Conservation (phyloP, 2,113 vertebrate genomes). For the Ceyx margarethae region DNA sequence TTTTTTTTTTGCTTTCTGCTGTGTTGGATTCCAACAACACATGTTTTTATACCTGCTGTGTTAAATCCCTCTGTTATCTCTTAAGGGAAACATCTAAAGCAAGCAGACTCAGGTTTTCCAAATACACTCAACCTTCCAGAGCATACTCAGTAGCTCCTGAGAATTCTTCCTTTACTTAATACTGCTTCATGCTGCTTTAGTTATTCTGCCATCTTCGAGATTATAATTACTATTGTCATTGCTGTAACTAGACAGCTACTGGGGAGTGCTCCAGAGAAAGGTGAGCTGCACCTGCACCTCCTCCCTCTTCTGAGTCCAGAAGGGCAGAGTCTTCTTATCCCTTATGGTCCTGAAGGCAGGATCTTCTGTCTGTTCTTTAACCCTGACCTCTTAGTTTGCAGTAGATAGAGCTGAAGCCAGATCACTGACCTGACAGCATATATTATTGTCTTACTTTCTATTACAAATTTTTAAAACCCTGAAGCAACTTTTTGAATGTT, state of each 20-base stretch:
- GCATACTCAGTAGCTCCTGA: not conserved
- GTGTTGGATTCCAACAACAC: not conserved
- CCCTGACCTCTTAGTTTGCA: conserved; percentile 1
- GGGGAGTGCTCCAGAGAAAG: not conserved
- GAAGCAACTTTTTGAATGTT: conserved; percentile 10
- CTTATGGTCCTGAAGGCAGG: not conserved
- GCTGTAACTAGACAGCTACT: not conserved
- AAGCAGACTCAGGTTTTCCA: not conserved
- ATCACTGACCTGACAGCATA: not conserved
- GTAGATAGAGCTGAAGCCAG: not conserved
- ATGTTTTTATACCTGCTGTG: not conserved
- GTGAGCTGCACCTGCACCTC: not conserved
- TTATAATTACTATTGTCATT: conserved; percentile 36
- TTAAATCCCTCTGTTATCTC: not conserved
- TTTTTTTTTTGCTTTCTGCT: not conserved
- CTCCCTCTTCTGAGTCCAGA: not conserved
- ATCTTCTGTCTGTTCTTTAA: conserved; percentile 28
- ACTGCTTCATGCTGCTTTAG: not conserved
- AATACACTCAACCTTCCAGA: not conserved
- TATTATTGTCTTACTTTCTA: not conserved
- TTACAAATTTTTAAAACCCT: not conserved
- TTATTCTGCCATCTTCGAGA: not conserved
- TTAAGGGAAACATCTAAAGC: not conserved
- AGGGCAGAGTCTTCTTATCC: conserved; percentile 12
- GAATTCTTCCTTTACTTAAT: not conserved